Percentiles rank a stretch among this genome's conserved stretches.
Evolutionary conservation across 2,113 vertebrate species (phyloP).

Genomic region (Narcine bancroftii): DNA sequence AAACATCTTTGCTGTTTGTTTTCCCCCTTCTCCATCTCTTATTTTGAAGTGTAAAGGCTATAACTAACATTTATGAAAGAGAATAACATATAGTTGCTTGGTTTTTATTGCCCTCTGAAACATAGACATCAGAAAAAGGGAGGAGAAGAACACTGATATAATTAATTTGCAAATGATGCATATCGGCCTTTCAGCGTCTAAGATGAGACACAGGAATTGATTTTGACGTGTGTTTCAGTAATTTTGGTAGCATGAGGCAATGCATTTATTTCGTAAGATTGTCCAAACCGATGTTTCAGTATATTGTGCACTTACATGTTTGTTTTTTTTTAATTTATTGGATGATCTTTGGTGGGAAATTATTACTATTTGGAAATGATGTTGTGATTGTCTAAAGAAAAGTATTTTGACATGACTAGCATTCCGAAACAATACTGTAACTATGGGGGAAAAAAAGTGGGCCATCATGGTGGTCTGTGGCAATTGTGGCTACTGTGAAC

Average conservation of each 20-base stretch:
- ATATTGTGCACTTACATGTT: background rate
- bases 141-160: background rate
- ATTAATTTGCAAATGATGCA: slow-evolving; percentile 6
- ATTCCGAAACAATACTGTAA: background rate
- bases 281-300: slow-evolving; percentile 23
- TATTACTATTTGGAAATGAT: slow-evolving; percentile 30
- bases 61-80: slow-evolving; percentile 10
- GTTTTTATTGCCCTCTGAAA: slow-evolving; percentile 47
- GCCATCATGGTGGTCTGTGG: background rate
- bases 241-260: slow-evolving; percentile 37
- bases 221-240: slow-evolving; percentile 46
- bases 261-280: slow-evolving; percentile 10
- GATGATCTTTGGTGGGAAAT: slow-evolving; percentile 23
- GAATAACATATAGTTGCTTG: slow-evolving; percentile 45
- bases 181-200: slow-evolving; percentile 41
- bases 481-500: background rate
- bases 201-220: slow-evolving; percentile 47
- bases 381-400: slow-evolving; percentile 19
- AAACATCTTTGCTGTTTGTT: slow-evolving; percentile 25
- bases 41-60: background rate
- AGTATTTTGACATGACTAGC: background rate
- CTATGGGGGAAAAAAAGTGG: background rate
- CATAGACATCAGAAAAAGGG: background rate
- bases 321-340: background rate
- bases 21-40: background rate